Conservation (phyloP, 2,888 invertebrate species). For the Quadriops clusia region DNA sequence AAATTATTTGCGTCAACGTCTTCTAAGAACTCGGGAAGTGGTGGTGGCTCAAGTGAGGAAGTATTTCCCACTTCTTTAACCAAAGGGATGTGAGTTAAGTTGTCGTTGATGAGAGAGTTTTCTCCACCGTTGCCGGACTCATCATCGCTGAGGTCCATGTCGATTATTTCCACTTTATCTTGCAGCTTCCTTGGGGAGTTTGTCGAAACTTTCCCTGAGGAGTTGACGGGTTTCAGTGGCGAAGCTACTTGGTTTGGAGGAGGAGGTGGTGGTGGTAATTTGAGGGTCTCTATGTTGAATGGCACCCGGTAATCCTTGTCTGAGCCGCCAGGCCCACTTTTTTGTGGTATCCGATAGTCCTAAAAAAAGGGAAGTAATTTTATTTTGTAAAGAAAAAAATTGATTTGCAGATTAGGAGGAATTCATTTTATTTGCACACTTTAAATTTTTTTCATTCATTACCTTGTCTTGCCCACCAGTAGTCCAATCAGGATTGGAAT, state of each 20-base stretch:
- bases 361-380: slow-evolving; percentile 16
- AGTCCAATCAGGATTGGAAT: slow-evolving; percentile 9
- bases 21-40: slow-evolving; percentile 32
- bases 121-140: slow-evolving; percentile 36
- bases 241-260: slow-evolving; percentile 29
- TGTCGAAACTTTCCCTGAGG: slow-evolving; percentile 14
- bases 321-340: slow-evolving; percentile 5
- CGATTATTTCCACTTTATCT: slow-evolving; percentile 69
- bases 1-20: slow-evolving; percentile 29
- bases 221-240: slow-evolving; percentile 6
- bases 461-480: no score
- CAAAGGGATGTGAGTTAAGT: slow-evolving; percentile 10
- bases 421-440: no score
- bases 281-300: slow-evolving; percentile 27
- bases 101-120: slow-evolving; percentile 16
- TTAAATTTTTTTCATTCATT: no score
- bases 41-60: slow-evolving; percentile 28
- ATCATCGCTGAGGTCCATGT: slow-evolving; percentile 81
- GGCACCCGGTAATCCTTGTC: slow-evolving; percentile 33
- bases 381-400: not conserved
- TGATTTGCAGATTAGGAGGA: not conserved
- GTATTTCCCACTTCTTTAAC: slow-evolving; percentile 12
- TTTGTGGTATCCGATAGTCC: slow-evolving; percentile 23
- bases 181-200: slow-evolving; percentile 26
- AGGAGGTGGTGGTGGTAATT: slow-evolving; percentile 39